These are phyloP conservation scores for Meriones unguiculatus DNA, from an alignment of 2,113 vertebrate genomes.

Conservation along the genomic window DNA sequence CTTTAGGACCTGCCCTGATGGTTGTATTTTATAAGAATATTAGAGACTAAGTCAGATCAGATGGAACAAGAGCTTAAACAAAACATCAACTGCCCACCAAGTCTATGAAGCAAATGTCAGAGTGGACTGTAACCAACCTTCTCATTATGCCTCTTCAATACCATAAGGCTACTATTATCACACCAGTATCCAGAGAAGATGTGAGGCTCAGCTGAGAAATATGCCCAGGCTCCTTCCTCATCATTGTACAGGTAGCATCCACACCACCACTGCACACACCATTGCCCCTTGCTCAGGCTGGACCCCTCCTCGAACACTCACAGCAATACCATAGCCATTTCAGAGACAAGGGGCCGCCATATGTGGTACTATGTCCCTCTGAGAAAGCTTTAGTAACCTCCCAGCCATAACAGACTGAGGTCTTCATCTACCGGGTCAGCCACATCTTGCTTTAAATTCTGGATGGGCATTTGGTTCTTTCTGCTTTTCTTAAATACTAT, in stretches of 20 bases:
- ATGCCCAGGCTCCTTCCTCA: fast-evolving
- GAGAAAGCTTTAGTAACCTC: neutral
- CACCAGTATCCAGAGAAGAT: neutral
- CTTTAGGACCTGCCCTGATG: neutral
- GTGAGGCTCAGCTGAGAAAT: neutral
- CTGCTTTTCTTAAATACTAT: neutral
- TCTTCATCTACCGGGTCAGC: neutral
- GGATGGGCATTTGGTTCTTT: neutral
- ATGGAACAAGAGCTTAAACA: neutral
- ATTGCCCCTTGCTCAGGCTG: neutral
- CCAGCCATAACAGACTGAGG: fast-evolving
- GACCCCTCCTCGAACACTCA: neutral
- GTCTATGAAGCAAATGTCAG: neutral
- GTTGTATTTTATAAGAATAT: neutral
- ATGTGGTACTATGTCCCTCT: fast-evolving
- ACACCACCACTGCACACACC: fast-evolving
- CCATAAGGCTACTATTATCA: fast-evolving
- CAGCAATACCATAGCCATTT: neutral
- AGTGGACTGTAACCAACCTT: fast-evolving
- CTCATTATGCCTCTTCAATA: neutral
- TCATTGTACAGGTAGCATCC: fast-evolving
- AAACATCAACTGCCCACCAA: neutral
- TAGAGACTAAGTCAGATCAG: neutral
- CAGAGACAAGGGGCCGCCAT: fast-evolving
- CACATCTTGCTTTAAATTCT: neutral